phyloP scores from a whole-genome alignment of 1,140 invertebrate genomes.

The Lasioglossum baleicum region DNA sequence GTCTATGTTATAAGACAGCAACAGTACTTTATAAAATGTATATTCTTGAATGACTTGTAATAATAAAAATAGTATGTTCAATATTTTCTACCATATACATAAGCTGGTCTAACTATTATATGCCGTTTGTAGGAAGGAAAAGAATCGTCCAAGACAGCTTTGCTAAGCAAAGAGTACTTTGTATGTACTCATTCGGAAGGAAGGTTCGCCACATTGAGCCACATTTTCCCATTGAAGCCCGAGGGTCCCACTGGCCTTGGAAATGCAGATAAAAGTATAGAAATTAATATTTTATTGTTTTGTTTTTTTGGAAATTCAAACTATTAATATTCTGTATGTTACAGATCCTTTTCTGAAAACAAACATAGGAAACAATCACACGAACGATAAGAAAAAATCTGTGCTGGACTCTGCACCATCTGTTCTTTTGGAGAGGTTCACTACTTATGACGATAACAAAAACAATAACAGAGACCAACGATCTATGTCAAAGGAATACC shows the following conservation, averaged over 20 bases:
- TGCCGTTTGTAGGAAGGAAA: slow-evolving; percentile 53
- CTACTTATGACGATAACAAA: slow-evolving; percentile 60
- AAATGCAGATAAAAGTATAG: slow-evolving; percentile 67
- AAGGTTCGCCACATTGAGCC: slow-evolving; percentile 62
- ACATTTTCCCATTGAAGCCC: slow-evolving; percentile 62
- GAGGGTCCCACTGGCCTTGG: slow-evolving; percentile 55
- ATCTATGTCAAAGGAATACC: slow-evolving; percentile 61
- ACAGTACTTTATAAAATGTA: neutral
- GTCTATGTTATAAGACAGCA: too few species aligned
- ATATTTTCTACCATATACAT: neutral
- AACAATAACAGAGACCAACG: slow-evolving; percentile 67
- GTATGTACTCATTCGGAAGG: slow-evolving; percentile 52
- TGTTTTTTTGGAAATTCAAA: neutral
- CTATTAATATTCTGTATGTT: slow-evolving; percentile 29
- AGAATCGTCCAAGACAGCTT: slow-evolving; percentile 48
- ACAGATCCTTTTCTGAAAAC: slow-evolving; percentile 43
- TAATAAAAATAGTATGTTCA: neutral
- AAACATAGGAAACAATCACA: slow-evolving; percentile 43
- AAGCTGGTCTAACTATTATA: neutral
- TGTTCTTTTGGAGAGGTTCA: slow-evolving; percentile 51
- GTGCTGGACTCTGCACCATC: slow-evolving; percentile 47
- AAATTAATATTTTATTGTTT: slow-evolving; percentile 23
- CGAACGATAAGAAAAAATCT: slow-evolving; percentile 58
- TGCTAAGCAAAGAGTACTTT: slow-evolving; percentile 58
- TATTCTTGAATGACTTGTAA: neutral